phyloP scores from a whole-genome alignment of 1,140 invertebrate genomes.

The Heterodera schachtii region DNA sequence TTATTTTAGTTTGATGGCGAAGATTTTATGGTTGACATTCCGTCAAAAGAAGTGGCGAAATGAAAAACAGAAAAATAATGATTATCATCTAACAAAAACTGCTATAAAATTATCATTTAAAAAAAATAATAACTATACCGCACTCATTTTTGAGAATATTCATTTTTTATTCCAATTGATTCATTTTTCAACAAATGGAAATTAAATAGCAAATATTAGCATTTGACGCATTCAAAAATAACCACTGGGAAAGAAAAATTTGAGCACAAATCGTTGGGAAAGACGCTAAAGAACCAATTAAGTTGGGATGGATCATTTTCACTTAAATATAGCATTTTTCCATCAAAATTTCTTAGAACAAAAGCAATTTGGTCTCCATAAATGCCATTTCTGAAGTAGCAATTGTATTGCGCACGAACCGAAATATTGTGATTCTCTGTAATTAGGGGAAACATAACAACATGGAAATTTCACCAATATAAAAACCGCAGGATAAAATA shows the following conservation, averaged over 20 bases:
- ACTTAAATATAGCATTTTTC: neutral
- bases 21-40: constrained; percentile 34
- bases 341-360: neutral
- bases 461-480: too few species aligned
- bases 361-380: neutral
- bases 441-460: neutral
- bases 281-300: neutral
- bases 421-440: neutral
- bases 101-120: too few species aligned
- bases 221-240: neutral
- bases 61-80: too few species aligned
- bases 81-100: too few species aligned
- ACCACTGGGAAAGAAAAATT: neutral
- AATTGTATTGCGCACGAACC: neutral
- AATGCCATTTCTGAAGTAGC: neutral
- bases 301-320: neutral
- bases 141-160: too few species aligned
- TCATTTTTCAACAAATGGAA: too few species aligned
- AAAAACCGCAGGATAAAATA: neutral
- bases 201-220: neutral
- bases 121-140: too few species aligned
- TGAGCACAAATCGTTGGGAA: neutral
- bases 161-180: too few species aligned
- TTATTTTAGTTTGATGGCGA: constrained; percentile 35
- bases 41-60: neutral